These are phyloP conservation scores for Limnephilus marmoratus DNA, from an alignment of 2,888 invertebrate species.

Conservation along the genomic window DNA sequence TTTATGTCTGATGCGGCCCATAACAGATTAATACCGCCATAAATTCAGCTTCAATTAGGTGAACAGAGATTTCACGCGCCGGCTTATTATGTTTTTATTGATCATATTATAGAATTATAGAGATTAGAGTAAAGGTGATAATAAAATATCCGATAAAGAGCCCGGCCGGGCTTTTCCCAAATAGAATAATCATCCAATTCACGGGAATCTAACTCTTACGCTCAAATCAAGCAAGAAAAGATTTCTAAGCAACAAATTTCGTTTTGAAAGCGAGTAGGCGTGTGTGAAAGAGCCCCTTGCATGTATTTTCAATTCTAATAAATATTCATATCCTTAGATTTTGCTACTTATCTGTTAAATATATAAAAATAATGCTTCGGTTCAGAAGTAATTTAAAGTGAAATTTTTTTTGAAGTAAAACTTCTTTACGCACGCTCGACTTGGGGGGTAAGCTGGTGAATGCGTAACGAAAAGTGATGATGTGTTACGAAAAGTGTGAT, in stretches of 20 bases:
- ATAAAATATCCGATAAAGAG: constrained; percentile 31
- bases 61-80: constrained; percentile 37
- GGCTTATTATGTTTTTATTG: constrained; percentile 31
- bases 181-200: constrained; percentile 34
- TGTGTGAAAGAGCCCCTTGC: not conserved
- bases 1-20: not conserved
- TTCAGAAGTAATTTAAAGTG: too few species aligned
- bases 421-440: too few species aligned
- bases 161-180: constrained; percentile 2
- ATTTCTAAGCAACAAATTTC: not conserved
- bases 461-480: too few species aligned
- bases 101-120: constrained; percentile 22
- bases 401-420: too few species aligned
- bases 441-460: too few species aligned
- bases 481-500: too few species aligned
- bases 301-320: not conserved
- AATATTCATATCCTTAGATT: not conserved
- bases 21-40: constrained; percentile 17
- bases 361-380: too few species aligned
- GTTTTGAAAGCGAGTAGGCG: constrained; percentile 27
- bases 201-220: constrained; percentile 21
- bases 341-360: not conserved
- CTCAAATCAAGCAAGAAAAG: not conserved
- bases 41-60: constrained; percentile 44
- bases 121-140: constrained; percentile 26